Evolutionary conservation across 1,140 invertebrate species (phyloP).

Genomic region (Catajapyx aquilonaris): DNA sequence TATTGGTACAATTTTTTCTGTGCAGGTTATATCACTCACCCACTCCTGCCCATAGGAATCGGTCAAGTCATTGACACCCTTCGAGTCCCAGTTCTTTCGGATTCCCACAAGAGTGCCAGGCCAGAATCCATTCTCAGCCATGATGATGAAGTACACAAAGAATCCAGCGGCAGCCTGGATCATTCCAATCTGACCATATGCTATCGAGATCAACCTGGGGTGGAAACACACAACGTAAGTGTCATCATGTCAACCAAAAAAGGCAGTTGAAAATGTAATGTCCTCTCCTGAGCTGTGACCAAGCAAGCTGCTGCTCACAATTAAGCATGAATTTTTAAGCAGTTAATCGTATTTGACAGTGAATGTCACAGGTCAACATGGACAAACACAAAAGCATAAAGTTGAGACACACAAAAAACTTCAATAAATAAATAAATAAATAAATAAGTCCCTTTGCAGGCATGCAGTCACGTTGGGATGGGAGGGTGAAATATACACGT

Average conservation of each 20-base stretch:
- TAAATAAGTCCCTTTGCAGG: no score
- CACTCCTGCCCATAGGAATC: conserved; percentile 98
- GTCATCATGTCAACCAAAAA: conserved; percentile 1
- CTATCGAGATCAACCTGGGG: conserved; percentile 79
- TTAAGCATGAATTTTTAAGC: no score
- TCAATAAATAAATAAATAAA: no score
- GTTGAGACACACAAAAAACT: no score
- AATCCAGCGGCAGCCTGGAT: conserved; percentile 98
- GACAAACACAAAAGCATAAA: no score
- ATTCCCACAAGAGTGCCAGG: conserved; percentile 69
- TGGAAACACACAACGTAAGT: background rate
- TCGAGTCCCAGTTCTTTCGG: conserved; percentile 87
- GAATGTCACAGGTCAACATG: no score
- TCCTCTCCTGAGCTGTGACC: background rate
- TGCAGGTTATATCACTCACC: conserved; percentile 31
- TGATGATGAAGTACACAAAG: conserved; percentile 97
- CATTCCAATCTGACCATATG: conserved; percentile 98
- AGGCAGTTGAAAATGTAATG: background rate
- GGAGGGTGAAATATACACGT: no score
- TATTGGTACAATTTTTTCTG: background rate
- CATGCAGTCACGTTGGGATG: no score
- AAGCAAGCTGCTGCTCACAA: conserved; percentile 3
- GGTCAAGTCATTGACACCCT: conserved; percentile 83
- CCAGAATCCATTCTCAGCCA: conserved; percentile 95
- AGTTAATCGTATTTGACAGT: no score